Percentiles rank a stretch among this genome's conserved stretches.
Evolutionary conservation across 2,888 invertebrate species (phyloP).

Genomic region (Ophion costatus): DNA sequence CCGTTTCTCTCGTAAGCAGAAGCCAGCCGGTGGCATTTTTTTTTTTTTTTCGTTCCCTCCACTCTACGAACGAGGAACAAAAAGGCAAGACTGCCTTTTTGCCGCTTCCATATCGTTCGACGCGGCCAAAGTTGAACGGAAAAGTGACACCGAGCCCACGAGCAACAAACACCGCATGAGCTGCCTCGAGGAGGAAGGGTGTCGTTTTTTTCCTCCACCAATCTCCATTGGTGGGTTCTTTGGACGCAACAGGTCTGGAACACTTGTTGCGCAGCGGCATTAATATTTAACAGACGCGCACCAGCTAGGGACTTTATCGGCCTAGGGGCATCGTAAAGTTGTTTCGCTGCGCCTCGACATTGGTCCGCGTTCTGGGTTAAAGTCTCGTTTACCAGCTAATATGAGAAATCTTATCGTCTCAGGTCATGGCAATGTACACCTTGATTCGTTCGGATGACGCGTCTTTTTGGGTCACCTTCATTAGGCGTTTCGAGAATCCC

Average conservation of each 20-base stretch:
- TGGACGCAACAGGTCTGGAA: conserved; percentile 62
- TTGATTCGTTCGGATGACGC: not conserved
- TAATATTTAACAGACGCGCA: conserved; percentile 13
- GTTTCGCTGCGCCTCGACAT: not conserved
- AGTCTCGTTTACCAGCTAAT: not conserved
- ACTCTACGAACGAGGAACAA: not conserved
- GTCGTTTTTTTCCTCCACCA: conserved; percentile 36
- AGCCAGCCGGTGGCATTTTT: conserved; percentile 60
- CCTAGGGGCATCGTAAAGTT: not conserved
- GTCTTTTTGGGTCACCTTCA: not conserved
- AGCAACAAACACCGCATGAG: conserved; percentile 14
- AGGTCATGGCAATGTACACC: not conserved
- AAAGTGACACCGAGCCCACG: conserved; percentile 56
- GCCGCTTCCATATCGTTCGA: conserved; percentile 48
- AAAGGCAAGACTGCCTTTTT: conserved; percentile 34
- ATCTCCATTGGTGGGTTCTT: not conserved
- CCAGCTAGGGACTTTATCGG: conserved; percentile 4
- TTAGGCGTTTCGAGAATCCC: not conserved
- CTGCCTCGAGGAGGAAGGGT: conserved; percentile 21
- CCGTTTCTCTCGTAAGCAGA: conserved; percentile 57
- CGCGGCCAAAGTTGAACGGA: conserved; percentile 58
- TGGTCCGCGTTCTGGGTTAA: not conserved
- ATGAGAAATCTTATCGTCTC: not conserved
- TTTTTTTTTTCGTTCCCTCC: conserved; percentile 57
- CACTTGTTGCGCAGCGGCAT: conserved; percentile 58